phyloP scores from a whole-genome alignment of 2,888 invertebrate species.

The Myopa tessellatipennis region DNA sequence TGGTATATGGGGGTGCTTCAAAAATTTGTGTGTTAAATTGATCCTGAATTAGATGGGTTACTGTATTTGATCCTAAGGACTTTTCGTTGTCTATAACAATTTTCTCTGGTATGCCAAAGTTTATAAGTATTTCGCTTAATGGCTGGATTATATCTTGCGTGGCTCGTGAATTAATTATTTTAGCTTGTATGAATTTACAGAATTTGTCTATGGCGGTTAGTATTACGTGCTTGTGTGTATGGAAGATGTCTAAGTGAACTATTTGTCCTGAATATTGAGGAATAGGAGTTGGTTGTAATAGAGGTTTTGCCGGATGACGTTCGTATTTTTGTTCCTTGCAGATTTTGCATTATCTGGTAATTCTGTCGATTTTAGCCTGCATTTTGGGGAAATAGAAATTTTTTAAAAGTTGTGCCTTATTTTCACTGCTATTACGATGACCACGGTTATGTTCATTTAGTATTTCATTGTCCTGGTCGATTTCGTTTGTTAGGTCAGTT shows the following conservation, averaged over 20 bases:
- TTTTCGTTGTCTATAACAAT: constrained; percentile 45
- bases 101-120: constrained; percentile 40
- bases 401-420: constrained; percentile 3
- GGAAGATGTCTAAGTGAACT: no score
- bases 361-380: no score
- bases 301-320: constrained; percentile 37
- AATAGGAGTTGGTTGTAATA: constrained; percentile 28
- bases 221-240: neutral
- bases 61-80: constrained; percentile 40
- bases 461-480: constrained; percentile 18
- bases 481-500: constrained; percentile 17
- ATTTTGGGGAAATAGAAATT: no score
- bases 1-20: constrained; percentile 40
- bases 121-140: constrained; percentile 39
- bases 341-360: constrained; percentile 28
- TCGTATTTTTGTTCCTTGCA: constrained; percentile 38
- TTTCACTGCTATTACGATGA: neutral
- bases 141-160: constrained; percentile 41
- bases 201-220: constrained; percentile 4
- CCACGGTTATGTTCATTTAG: constrained; percentile 7
- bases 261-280: constrained; percentile 36
- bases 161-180: constrained; percentile 39
- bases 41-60: constrained; percentile 39
- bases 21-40: constrained; percentile 35
- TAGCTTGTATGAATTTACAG: neutral